Conservation (phyloP, 2,797 vertebrate species). For the Sebastiscus tertius region DNA sequence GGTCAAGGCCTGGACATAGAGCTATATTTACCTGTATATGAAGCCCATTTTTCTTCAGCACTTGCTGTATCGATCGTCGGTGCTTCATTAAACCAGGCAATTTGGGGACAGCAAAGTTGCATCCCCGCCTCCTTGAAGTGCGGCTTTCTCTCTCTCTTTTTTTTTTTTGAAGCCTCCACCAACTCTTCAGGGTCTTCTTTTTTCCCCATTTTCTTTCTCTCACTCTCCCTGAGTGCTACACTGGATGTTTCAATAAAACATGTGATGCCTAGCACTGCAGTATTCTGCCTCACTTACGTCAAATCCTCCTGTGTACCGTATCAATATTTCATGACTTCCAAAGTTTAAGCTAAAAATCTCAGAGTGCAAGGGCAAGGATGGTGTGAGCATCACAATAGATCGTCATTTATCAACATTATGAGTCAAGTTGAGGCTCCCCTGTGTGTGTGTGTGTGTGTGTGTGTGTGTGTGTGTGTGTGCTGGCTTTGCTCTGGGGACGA, state of each 20-base stretch:
- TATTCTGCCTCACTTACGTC: slow-evolving; percentile 74
- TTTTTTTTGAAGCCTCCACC: slow-evolving; percentile 26
- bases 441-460: not conserved
- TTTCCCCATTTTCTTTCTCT: slow-evolving; percentile 42
- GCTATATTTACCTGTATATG: slow-evolving; percentile 49
- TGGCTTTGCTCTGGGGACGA: not conserved
- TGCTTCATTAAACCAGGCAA: slow-evolving; percentile 68
- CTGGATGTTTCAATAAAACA: slow-evolving; percentile 83
- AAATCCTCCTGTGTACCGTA: slow-evolving; percentile 74
- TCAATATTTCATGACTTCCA: slow-evolving; percentile 79
- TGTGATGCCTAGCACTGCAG: slow-evolving; percentile 72
- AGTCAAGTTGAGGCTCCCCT: not conserved
- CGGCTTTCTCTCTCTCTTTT: slow-evolving; percentile 9
- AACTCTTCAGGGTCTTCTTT: slow-evolving; percentile 40
- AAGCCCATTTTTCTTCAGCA: slow-evolving; percentile 58
- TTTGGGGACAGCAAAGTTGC: slow-evolving; percentile 51
- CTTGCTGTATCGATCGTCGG: slow-evolving; percentile 53
- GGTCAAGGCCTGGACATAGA: slow-evolving; percentile 33
- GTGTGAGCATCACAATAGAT: slow-evolving; percentile 51
- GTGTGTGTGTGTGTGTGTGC: not conserved
- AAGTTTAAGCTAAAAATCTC: slow-evolving; percentile 75
- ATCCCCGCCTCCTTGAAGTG: slow-evolving; percentile 24
- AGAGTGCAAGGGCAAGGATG: slow-evolving; percentile 24
- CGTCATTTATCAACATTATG: slow-evolving; percentile 30
- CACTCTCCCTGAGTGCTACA: slow-evolving; percentile 70